A percentile compares a stretch with the other conserved stretches of the same genome.
phyloP scores from a whole-genome alignment of 2,797 vertebrate genomes.

The Glyptemys insculpta region DNA sequence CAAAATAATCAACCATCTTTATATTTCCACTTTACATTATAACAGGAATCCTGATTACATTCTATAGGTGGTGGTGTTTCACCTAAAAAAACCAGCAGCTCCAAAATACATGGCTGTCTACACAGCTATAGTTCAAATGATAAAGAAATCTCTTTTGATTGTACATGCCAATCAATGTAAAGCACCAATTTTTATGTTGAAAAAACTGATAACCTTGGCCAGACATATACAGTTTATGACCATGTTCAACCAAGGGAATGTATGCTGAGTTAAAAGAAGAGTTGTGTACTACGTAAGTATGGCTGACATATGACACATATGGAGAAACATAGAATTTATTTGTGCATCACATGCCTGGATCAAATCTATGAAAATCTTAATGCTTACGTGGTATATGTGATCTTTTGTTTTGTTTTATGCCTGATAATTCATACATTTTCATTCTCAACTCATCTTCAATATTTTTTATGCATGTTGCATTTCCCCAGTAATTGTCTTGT shows the following conservation, averaged over 20 bases:
- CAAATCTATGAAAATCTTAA: not conserved
- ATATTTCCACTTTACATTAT: slow-evolving; percentile 82
- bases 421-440: not conserved
- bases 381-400: not conserved
- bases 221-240: not conserved
- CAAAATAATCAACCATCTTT: slow-evolving; percentile 84
- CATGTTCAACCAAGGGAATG: not conserved
- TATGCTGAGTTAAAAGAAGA: not conserved
- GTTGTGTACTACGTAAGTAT: not conserved
- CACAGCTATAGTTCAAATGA: slow-evolving; percentile 1
- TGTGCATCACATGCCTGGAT: not conserved
- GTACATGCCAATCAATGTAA: not conserved
- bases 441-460: not conserved
- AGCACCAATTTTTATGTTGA: not conserved
- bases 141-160: slow-evolving; percentile 24
- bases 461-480: not conserved
- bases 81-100: slow-evolving; percentile 73
- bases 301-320: not conserved
- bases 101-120: slow-evolving; percentile 24
- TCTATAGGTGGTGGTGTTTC: slow-evolving; percentile 72
- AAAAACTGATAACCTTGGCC: not conserved
- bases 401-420: not conserved
- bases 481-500: not conserved
- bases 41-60: slow-evolving; percentile 79
- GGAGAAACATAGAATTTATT: not conserved